Evolutionary conservation across 2,888 invertebrate species (phyloP), one percentile per base, ranked within the genome.

Genomic region (Conops quadrifasciatus): DNA sequence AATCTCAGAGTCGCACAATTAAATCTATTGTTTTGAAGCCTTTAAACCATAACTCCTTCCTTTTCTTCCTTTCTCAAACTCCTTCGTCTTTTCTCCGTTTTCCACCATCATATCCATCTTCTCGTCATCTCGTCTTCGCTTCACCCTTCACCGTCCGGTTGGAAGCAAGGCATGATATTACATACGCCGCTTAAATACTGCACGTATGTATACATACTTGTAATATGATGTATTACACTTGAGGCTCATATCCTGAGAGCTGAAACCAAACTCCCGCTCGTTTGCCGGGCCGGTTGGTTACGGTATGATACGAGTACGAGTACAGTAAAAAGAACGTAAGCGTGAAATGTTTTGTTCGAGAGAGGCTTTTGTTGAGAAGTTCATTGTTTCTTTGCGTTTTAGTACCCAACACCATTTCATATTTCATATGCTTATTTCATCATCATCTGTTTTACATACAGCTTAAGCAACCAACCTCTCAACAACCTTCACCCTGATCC

Each of bases 261-360:
- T 47, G 47, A 47, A 47, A 47, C 47, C 15, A n/a, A n/a, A n/a
- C 36, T 36, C 36, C 9, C 36, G 36, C 36, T 36, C 36, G 36
- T 9, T 36, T 36, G 36, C 36, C 36, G 36, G 9, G 4, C 36
- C 36, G 36, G 5, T 36, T 36, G 36, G 36, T 36, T 9, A n/a
- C n/a, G n/a, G n/a, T n/a, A n/a, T n/a, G n/a, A n/a, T n/a, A n/a
- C n/a, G n/a, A n/a, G n/a, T n/a, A n/a, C n/a, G n/a, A n/a, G 36
- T 36, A 36, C 4, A 4, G 36, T 36, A 9, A 58, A 58, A 58
- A 58, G 58, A 16, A 58, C 24, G 26, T 24, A 16, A 58, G 58
- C 58, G 58, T 58, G 28, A 58, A 58, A 58, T 58, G 24, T 11
- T 58, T 58, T 58, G 58, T 58, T 58, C 16, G 28, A 58, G 28